Evolutionary conservation across 2,113 vertebrate species (phyloP).

Genomic region (Neogobius melanostomus): DNA sequence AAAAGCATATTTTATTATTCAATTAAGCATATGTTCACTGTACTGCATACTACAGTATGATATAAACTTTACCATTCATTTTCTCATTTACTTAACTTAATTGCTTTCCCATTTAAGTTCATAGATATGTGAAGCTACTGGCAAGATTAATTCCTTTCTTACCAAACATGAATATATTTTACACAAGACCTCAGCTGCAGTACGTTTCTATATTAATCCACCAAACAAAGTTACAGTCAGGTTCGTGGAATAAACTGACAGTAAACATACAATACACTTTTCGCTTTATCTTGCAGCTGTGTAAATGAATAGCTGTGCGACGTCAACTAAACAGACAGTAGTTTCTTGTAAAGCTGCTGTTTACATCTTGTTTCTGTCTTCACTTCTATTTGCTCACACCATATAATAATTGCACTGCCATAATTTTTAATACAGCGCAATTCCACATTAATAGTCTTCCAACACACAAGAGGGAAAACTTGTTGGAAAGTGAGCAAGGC

Average conservation of each 20-base stretch:
- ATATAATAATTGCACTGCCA: conserved; percentile 2
- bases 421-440: conserved; percentile 10
- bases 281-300: not conserved
- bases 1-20: no score
- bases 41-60: no score
- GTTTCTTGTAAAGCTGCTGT: not conserved
- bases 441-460: conserved; percentile 9
- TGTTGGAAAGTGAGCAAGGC: conserved; percentile 28
- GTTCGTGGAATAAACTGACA: not conserved
- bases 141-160: no score
- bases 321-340: not conserved
- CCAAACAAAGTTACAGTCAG: not conserved
- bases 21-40: no score
- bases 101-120: no score
- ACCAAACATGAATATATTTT: no score
- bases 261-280: not conserved
- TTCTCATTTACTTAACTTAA: no score
- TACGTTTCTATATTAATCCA: not conserved
- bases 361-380: conserved; percentile 6
- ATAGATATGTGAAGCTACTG: no score
- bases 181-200: no score
- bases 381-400: conserved; percentile 2
- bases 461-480: conserved; percentile 27
- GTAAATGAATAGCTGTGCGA: not conserved
- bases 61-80: no score